Evolutionary conservation across 2,797 vertebrate species (phyloP), one percentile per base, ranked within the genome.

Genomic region (Notamacropus eugenii): DNA sequence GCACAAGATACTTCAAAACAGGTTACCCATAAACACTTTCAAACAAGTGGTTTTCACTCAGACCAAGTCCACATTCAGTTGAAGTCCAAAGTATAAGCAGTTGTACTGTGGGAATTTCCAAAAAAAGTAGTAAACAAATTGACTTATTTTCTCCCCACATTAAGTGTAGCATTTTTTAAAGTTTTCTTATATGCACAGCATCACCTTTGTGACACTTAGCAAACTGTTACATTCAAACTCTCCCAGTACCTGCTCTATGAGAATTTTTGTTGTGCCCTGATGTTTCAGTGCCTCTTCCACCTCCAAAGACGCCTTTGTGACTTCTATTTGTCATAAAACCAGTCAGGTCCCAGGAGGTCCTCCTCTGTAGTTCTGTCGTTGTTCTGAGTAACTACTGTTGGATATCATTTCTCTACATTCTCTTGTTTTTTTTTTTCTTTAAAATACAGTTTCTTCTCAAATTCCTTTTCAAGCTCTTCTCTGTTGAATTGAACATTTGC

Each of bases 401-500:
- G 98, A 97, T 99, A 99, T 0, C 98, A 98, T 94, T 99, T 99
- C 40, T 99, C 99, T 91, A 99, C 98, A 0, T 97, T 98, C 97
- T 99, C 99, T 16, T 98, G 97, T 97, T 98, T 99, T 95, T 99
- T 99, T 96, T 99, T 99, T 99, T 99, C 99, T 99, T 99, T 99
- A 90, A 99, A 98, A 91, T 98, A 99, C 24, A 98, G 98, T 96
- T 99, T 99, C 98, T 99, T 99, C 97, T 99, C 99, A 92, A 99
- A 98, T 97, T 99, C 99, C 97, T 99, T 99, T 98, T 99, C 99
- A 91, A 99, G 98, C 91, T 99, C 99, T 92, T 99, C 99, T 93
- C 99, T 99, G 97, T 99, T 99, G 98, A 99, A 99, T 96, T 99
- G 99, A 34, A 99, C 99, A 94, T 99, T 99, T 96, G 99, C 99